phyloP scores from a whole-genome alignment of 2,888 invertebrate species.

The Nyleta sp. region DNA sequence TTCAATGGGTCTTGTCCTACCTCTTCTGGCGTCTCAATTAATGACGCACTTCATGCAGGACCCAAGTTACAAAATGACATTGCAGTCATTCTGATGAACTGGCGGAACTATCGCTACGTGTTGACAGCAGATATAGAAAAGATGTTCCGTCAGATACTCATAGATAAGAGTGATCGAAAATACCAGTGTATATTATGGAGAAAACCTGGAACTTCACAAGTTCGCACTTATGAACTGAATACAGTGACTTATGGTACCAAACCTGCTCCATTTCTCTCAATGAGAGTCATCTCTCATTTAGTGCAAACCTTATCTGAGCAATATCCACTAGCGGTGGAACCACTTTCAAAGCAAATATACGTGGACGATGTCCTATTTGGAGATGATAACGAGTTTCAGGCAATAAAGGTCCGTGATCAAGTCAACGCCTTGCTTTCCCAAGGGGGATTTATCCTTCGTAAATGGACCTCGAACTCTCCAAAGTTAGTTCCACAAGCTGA shows the following conservation, averaged over 20 bases:
- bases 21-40: not conserved
- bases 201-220: not conserved
- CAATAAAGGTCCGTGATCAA: not conserved
- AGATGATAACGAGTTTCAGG: not conserved
- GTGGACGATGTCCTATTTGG: conserved; percentile 10
- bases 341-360: not conserved
- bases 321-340: not conserved
- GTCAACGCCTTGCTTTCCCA: not conserved
- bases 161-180: not conserved
- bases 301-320: not conserved
- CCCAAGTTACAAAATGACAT: conserved; percentile 2
- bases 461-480: not conserved
- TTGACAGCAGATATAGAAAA: not conserved
- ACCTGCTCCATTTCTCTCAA: not conserved
- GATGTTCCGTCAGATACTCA: not conserved
- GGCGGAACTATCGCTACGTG: not conserved
- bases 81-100: not conserved
- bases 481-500: not conserved
- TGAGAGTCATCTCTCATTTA: not conserved
- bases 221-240: not conserved
- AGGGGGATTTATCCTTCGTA: not conserved
- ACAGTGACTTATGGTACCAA: not conserved
- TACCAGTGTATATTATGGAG: not conserved
- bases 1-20: conserved; percentile 4
- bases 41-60: not conserved